A percentile compares a stretch with the other conserved stretches of the same genome.
phyloP scores from a whole-genome alignment of 2,888 invertebrate genomes.

The Temnothorax unifasciatus region DNA sequence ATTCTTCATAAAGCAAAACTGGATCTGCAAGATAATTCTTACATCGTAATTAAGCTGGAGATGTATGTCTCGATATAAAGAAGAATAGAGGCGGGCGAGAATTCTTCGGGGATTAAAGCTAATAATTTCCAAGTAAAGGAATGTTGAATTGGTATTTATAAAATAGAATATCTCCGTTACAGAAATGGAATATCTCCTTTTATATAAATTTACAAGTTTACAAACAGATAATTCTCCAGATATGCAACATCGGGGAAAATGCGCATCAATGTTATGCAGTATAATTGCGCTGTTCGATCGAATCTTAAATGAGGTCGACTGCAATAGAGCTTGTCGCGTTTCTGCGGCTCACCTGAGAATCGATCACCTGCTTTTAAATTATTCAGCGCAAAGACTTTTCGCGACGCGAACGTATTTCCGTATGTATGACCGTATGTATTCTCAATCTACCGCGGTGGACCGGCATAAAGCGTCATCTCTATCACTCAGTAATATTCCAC shows the following conservation, averaged over 20 bases:
- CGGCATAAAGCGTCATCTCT: neutral
- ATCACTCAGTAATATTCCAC: conserved; percentile 7
- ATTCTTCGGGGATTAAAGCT: neutral
- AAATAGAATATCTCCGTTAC: neutral
- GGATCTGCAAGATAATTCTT: neutral
- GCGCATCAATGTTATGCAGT: conserved; percentile 31
- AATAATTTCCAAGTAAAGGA: neutral
- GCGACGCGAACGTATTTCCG: conserved; percentile 34
- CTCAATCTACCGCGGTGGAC: conserved; percentile 39
- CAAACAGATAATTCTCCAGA: conserved; percentile 5
- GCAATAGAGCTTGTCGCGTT: conserved; percentile 53
- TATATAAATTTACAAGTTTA: neutral
- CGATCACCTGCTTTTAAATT: conserved; percentile 65
- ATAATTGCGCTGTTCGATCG: conserved; percentile 44
- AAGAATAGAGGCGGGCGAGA: neutral
- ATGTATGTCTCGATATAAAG: neutral
- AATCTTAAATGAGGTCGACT: conserved; percentile 61
- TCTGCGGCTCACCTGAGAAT: conserved; percentile 52
- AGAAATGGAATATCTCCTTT: neutral
- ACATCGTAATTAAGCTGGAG: neutral
- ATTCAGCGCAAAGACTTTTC: conserved; percentile 69
- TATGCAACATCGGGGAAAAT: neutral
- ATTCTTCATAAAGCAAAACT: neutral
- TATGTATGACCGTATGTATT: neutral
- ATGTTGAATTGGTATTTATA: neutral